Percentiles rank a stretch among this genome's conserved stretches.
These are phyloP conservation scores for Lepisosteus oculatus DNA, from an alignment of 2,113 vertebrate genomes.

Conservation along the genomic window DNA sequence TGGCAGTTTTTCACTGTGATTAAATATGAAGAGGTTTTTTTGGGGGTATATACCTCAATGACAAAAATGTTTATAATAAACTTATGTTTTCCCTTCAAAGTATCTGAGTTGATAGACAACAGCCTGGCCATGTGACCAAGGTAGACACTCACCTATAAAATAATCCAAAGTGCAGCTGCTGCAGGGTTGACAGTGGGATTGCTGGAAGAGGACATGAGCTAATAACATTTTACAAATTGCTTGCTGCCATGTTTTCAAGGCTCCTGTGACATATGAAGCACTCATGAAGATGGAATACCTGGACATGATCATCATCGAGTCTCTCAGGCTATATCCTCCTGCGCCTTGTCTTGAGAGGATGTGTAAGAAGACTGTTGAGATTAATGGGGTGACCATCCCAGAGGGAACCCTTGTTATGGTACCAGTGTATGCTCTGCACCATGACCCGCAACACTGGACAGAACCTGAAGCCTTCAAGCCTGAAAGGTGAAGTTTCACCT, in stretches of 20 bases:
- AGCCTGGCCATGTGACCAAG: too few species aligned
- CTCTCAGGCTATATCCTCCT: conserved; percentile 57
- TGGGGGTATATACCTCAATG: too few species aligned
- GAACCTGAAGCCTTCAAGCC: conserved; percentile 56
- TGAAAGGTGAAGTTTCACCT: conserved; percentile 41
- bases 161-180: too few species aligned
- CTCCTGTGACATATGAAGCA: conserved; percentile 42
- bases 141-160: too few species aligned
- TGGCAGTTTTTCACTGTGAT: too few species aligned
- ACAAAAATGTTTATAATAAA: too few species aligned
- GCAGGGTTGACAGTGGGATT: too few species aligned
- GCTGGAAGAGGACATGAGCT: too few species aligned
- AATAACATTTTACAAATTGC: not conserved
- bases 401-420: conserved; percentile 37
- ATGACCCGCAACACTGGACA: conserved; percentile 51
- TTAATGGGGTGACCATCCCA: conserved; percentile 56
- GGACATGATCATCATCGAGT: conserved; percentile 75
- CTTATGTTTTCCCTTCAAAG: too few species aligned
- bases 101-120: too few species aligned
- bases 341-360: conserved; percentile 55
- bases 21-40: too few species aligned
- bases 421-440: conserved; percentile 51
- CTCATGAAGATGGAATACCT: conserved; percentile 77
- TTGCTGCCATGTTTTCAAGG: conserved; percentile 38
- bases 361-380: conserved; percentile 69